These are phyloP conservation scores for Diprion similis DNA, from an alignment of 1,140 invertebrate species.

Conservation along the genomic window DNA sequence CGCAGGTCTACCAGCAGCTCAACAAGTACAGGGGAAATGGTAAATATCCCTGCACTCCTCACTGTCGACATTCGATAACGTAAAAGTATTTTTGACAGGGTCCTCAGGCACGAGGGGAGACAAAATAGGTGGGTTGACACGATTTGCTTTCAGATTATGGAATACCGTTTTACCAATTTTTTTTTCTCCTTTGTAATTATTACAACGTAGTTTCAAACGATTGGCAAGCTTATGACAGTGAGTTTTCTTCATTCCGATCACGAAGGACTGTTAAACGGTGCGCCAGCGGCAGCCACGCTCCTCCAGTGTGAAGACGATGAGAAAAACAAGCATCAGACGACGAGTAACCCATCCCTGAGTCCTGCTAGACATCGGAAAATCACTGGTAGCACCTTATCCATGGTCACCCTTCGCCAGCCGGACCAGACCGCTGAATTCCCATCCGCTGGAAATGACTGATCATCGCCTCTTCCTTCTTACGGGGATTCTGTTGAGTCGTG, in stretches of 20 bases:
- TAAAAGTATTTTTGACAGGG: not conserved
- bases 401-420: too few species aligned
- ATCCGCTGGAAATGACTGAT: too few species aligned
- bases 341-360: too few species aligned
- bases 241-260: not conserved
- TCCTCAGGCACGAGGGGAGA: not conserved
- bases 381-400: too few species aligned
- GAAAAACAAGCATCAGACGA: too few species aligned
- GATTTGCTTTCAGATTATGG: not conserved
- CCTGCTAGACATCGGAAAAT: too few species aligned
- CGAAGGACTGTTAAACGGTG: not conserved
- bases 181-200: not conserved
- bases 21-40: constrained; percentile 66
- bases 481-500: too few species aligned
- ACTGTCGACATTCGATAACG: too few species aligned
- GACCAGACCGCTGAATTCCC: too few species aligned
- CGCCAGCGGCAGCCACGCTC: not conserved
- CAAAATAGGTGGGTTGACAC: not conserved
- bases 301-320: not conserved
- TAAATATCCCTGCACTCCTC: constrained; percentile 25
- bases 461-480: too few species aligned
- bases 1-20: constrained; percentile 85
- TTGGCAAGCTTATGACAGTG: not conserved
- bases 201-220: not conserved
- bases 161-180: too few species aligned